Base-by-base conservation (phyloP, 2,113 vertebrate genomes). In the Pungitius pungitius region DNA sequence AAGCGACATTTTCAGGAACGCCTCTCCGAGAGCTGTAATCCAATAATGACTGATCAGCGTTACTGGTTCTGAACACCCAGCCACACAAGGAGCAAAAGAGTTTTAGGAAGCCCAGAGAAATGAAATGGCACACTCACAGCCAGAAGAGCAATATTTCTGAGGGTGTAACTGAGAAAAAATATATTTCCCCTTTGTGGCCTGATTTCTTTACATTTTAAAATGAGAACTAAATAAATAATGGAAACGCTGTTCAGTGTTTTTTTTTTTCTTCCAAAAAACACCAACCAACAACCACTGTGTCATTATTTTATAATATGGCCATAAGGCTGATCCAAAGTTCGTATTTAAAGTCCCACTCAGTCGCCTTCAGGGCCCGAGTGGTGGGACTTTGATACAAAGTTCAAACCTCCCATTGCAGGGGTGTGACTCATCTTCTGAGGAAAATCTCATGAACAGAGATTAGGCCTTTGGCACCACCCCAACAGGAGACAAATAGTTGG, bases 11-110 rank as follows among this genome's bases (percentile, higher is more conserved):
- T 17, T 58, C 67, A 42, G 60, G 59, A 47, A 0, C 40, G 24
- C 5, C 0, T 45, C 18, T 52, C 43, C 9, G 0, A 84, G 20
- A 17, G 78, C 90, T 93, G 92, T 26, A 93, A 93, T 56, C 78
- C 84, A 91, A 85, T 69, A 87, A 79, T 75, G 20, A 82, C 54
- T 66, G 2, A 27, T 91, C 74, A 88, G 77, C 51, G 65, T 79
- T 17, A 56, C 18, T 24, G 54, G 8, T 39, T 0, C n/a, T 5
- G 0, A 0, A 35, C 11, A 33, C 67, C 47, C 64, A 69, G 0
- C 51, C 2, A 64, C 39, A 65, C 7, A 75, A 26, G n/a, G 47
- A 59, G 4, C 24, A 42, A 57, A 14, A 39, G 6, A 10, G 20
- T 13, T 17, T 20, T 22, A 58, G 6, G 3, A 49, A 18, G 15